These are phyloP conservation scores for Myotis findleyi DNA, from an alignment of 2,797 vertebrate species.

Conservation along the genomic window DNA sequence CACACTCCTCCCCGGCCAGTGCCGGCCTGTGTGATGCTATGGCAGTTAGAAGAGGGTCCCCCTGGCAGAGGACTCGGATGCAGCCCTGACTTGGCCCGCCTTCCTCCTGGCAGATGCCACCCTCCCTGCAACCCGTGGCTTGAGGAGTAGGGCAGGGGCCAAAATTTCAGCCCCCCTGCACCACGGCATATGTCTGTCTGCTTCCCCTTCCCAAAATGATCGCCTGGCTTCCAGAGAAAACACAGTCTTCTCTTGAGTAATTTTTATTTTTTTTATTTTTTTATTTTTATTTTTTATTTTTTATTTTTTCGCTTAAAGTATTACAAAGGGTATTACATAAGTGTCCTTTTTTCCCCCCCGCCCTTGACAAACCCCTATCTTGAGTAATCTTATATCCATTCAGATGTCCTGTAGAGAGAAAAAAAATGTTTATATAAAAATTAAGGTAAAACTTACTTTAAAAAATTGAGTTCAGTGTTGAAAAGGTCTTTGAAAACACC, in stretches of 20 bases:
- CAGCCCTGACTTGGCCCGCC: neutral
- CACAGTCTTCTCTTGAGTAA: neutral
- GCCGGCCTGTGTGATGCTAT: too few species aligned
- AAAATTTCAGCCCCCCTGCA: neutral
- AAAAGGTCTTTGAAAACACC: neutral
- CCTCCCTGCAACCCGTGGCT: accelerated
- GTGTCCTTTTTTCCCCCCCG: too few species aligned
- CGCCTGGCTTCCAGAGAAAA: neutral
- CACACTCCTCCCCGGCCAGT: accelerated
- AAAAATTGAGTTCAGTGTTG: neutral
- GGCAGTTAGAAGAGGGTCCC: neutral
- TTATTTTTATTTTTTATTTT: too few species aligned
- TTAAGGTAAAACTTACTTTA: neutral
- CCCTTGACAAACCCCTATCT: too few species aligned
- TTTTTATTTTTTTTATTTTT: too few species aligned
- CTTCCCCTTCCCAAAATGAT: neutral
- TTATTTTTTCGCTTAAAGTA: too few species aligned
- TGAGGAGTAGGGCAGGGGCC: neutral
- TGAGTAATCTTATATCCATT: neutral
- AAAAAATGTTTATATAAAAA: neutral
- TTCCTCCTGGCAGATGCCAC: neutral
- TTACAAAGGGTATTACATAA: too few species aligned
- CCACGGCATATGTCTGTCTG: neutral
- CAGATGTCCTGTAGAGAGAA: neutral
- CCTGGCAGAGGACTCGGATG: neutral